Conservation (phyloP, 2,888 invertebrate genomes). For the Sphaerophoria rueppellii region DNA sequence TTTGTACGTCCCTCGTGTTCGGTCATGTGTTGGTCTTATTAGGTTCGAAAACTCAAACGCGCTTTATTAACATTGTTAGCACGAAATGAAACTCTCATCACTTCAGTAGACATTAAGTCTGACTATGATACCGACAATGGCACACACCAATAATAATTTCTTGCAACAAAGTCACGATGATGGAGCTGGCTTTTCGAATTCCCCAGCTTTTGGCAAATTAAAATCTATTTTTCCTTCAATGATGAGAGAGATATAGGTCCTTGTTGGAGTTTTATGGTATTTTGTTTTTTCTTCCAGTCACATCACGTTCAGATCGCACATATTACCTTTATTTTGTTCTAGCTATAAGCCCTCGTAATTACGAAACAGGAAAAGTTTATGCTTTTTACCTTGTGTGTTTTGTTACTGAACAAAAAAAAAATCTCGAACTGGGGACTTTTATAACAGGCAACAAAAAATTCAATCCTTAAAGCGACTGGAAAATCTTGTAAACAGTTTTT, state of each 20-base stretch:
- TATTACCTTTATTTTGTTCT: slow-evolving; percentile 29
- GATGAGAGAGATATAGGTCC: slow-evolving; percentile 35
- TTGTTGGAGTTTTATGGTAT: slow-evolving; percentile 5
- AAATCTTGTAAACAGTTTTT: not conserved
- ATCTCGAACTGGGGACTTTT: not conserved
- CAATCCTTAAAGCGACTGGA: not conserved
- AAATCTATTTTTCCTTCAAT: slow-evolving; percentile 57
- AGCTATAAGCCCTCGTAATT: slow-evolving; percentile 11
- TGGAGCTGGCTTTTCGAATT: not conserved
- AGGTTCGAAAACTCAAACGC: not conserved
- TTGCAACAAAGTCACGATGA: slow-evolving; percentile 18
- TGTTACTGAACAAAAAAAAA: not conserved
- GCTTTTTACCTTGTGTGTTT: not conserved
- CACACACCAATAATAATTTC: slow-evolving; percentile 1
- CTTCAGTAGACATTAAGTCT: slow-evolving; percentile 18
- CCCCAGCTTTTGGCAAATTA: slow-evolving; percentile 29
- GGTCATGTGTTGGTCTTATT: too few relatives aligned
- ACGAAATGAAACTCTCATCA: slow-evolving; percentile 51
- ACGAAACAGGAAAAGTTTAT: not conserved
- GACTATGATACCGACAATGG: not conserved
- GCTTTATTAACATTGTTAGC: slow-evolving; percentile 53
- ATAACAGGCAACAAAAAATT: not conserved
- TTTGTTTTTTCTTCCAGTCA: slow-evolving; percentile 32
- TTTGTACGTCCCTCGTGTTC: not conserved
- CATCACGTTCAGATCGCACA: slow-evolving; percentile 55